Base-by-base conservation (phyloP, 2,888 invertebrate species). In the Drosophila falleni region DNA sequence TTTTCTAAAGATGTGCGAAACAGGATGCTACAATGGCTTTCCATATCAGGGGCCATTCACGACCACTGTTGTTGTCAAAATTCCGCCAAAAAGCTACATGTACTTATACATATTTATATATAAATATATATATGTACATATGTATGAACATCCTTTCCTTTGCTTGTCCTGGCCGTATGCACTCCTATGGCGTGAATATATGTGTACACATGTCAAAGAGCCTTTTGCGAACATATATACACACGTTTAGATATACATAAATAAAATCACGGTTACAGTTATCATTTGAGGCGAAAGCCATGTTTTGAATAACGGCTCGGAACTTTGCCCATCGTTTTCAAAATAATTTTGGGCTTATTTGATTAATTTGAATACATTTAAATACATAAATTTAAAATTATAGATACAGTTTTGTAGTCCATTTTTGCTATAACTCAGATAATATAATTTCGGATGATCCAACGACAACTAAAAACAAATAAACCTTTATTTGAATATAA, bases 1-100 rank as follows among this genome's bases (percentile, higher is more conserved):
- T 78, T 72, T 85, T 88, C 59, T 77, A 83, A 86, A 70, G 79
- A 71, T 59, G 53, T 49, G 74, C 62, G 60, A 73, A 68, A 68
- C 89, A 90, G 91, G 91, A 90, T 85, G 89, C 71, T 31, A 59
- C 68, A 89, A 90, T 90, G 89, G 81, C 71, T 89, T 87, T 79
- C 56, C 87, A 89, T 90, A 90, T 83, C 86, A 68, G 44, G 42
- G 49, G 54, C 73, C 59, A 79, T 87, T 86, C 69, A 78, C 62
- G 55, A 51, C 55, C 42, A 33, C 37, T 50, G 51, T 46, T 62
- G 29, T 41, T 46, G 16, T 6, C 51, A 63, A 54, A 39, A 33
- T 35, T 64, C 47, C 42, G 55, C 51, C 49, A 55, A 50, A 51
- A 56, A 37, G 37, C 13, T 47, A 46, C 37, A 44, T 37, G 39